Evolutionary conservation across 2,113 vertebrate species (phyloP).

Genomic region (Amphilophus citrinellus): DNA sequence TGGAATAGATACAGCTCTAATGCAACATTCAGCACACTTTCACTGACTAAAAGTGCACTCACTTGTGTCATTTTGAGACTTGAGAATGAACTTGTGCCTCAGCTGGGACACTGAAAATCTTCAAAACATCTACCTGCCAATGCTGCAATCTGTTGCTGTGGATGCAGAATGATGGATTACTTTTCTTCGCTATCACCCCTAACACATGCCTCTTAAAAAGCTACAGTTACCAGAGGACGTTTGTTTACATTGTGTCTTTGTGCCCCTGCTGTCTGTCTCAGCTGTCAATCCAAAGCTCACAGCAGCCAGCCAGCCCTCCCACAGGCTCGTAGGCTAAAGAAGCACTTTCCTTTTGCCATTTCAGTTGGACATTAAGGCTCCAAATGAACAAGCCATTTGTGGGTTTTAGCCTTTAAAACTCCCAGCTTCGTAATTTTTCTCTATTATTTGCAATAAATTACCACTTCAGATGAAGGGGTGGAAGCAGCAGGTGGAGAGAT

Average conservation of each 20-base stretch:
- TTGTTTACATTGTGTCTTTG: slow-evolving; percentile 11
- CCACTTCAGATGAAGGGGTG: not conserved
- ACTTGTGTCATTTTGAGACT: not conserved
- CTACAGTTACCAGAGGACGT: not conserved
- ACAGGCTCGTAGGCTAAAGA: not conserved
- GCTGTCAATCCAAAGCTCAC: slow-evolving; percentile 17
- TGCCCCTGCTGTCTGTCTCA: slow-evolving; percentile 25
- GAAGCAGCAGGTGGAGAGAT: slow-evolving; percentile 51
- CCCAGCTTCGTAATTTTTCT: not conserved
- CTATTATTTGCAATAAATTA: not conserved
- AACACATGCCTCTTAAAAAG: slow-evolving; percentile 10
- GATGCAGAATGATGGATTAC: not conserved
- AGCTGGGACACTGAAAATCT: not conserved
- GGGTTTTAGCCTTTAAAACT: not conserved
- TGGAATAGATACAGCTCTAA: not conserved
- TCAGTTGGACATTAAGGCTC: not conserved
- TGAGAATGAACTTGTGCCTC: not conserved
- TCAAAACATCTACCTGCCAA: not conserved
- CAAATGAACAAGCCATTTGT: not conserved
- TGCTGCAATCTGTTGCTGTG: not conserved
- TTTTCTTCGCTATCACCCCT: not conserved
- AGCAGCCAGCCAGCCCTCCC: not conserved
- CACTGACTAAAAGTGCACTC: not conserved
- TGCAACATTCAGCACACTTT: not conserved
- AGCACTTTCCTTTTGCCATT: not conserved